Evolutionary conservation across 1,140 invertebrate species (phyloP).

Genomic region (Drosophila tristis): DNA sequence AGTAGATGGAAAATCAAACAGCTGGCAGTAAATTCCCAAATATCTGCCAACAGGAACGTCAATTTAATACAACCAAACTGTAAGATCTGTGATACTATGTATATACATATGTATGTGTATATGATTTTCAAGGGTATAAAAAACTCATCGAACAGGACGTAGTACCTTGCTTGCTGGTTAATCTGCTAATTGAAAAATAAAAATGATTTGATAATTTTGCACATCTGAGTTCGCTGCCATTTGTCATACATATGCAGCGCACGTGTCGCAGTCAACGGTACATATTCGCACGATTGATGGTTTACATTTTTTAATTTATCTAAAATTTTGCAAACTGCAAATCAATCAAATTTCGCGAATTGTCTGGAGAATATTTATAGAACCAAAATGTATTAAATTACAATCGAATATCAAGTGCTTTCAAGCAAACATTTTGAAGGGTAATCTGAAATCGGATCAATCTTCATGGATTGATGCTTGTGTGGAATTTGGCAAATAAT

Average conservation of each 20-base stretch:
- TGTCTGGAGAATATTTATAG: constrained; percentile 1
- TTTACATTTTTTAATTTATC: constrained; percentile 54
- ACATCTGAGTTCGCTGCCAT: constrained; percentile 59
- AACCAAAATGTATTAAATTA: constrained; percentile 4
- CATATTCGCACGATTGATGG: constrained; percentile 1
- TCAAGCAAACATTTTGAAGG: too few species aligned
- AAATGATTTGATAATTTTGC: constrained; percentile 7
- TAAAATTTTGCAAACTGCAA: constrained; percentile 21
- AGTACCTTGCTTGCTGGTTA: background rate
- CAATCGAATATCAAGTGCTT: too few species aligned
- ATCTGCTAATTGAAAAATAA: constrained; percentile 54
- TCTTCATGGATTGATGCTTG: background rate
- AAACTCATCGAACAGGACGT: too few species aligned
- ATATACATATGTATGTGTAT: too few species aligned
- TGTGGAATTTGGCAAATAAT: background rate
- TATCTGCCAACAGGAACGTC: too few species aligned
- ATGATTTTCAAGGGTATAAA: too few species aligned
- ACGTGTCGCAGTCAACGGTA: constrained; percentile 45
- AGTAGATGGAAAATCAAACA: too few species aligned
- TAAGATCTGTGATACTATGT: too few species aligned
- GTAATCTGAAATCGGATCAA: background rate
- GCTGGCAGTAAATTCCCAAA: too few species aligned
- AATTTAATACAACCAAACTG: too few species aligned
- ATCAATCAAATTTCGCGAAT: constrained; percentile 67
- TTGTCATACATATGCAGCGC: constrained; percentile 43